A percentile compares a stretch with the other conserved stretches of the same genome.
Evolutionary conservation across 2,797 vertebrate species (phyloP).

Genomic region (Sebastes matsubarae): DNA sequence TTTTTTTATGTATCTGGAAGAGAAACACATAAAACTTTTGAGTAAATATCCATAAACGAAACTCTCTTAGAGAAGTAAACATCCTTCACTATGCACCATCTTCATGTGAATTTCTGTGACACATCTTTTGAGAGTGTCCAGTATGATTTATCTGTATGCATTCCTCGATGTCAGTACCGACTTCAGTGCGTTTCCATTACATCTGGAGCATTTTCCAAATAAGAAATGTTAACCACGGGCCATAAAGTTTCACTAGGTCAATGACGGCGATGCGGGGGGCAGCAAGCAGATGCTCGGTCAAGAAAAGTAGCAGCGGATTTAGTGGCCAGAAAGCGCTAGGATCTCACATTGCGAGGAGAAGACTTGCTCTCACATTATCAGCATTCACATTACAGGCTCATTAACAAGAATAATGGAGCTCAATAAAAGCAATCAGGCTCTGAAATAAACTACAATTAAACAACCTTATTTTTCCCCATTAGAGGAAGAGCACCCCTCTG

Average conservation of each 20-base stretch:
- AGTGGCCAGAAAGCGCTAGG: slow-evolving; percentile 53
- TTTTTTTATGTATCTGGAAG: neutral
- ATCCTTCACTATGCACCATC: neutral
- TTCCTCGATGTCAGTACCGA: neutral
- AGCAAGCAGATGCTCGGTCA: slow-evolving; percentile 55
- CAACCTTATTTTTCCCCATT: slow-evolving; percentile 85
- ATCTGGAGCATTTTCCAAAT: slow-evolving; percentile 31
- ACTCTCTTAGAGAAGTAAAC: neutral
- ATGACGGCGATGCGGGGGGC: slow-evolving; percentile 38
- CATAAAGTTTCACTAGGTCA: slow-evolving; percentile 69
- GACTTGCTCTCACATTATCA: slow-evolving; percentile 78
- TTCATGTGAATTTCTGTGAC: slow-evolving; percentile 2
- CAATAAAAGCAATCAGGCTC: slow-evolving; percentile 86
- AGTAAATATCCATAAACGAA: slow-evolving; percentile 15
- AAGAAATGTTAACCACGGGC: slow-evolving; percentile 42
- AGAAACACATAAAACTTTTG: neutral
- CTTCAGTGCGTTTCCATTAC: slow-evolving; percentile 24
- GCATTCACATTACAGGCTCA: slow-evolving; percentile 83
- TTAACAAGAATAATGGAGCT: slow-evolving; percentile 87
- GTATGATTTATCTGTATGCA: slow-evolving; percentile 14
- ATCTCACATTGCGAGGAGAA: slow-evolving; percentile 54
- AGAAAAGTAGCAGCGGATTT: slow-evolving; percentile 54
- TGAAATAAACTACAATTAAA: slow-evolving; percentile 87
- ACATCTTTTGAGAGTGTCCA: neutral
- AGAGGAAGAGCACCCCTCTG: slow-evolving; percentile 74